A percentile compares a stretch with the other conserved stretches of the same genome.
Evolutionary conservation across 2,797 vertebrate genomes (phyloP).

Genomic region (Chaetodon trifasciatus): DNA sequence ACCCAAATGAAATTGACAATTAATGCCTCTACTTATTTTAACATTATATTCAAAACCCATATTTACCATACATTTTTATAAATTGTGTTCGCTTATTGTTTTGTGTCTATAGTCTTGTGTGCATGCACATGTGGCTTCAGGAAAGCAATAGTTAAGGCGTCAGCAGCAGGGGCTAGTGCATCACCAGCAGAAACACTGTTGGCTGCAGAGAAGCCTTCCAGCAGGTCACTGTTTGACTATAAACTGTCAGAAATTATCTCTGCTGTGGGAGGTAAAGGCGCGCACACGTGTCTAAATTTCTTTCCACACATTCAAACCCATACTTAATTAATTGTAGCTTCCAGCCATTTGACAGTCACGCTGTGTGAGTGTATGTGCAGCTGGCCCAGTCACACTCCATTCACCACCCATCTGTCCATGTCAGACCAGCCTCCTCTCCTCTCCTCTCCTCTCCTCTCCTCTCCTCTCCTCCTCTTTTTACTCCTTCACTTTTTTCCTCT

Average conservation of each 20-base stretch:
- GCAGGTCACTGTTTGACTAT: slow-evolving; percentile 53
- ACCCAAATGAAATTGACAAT: not conserved
- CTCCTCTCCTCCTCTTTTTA: slow-evolving; percentile 27
- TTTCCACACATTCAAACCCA: slow-evolving; percentile 72
- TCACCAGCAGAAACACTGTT: slow-evolving; percentile 36
- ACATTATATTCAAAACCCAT: not conserved
- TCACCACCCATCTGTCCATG: slow-evolving; percentile 83
- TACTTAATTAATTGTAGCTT: slow-evolving; percentile 83
- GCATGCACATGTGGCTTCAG: slow-evolving; percentile 13
- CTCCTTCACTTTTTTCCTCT: slow-evolving; percentile 14
- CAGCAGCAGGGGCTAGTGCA: slow-evolving; percentile 23
- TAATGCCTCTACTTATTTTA: not conserved
- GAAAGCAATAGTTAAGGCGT: slow-evolving; percentile 17
- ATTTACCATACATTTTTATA: not conserved
- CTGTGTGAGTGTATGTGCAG: slow-evolving; percentile 80
- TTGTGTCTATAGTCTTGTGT: not conserved
- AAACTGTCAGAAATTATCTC: slow-evolving; percentile 59
- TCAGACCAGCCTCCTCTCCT: slow-evolving; percentile 63
- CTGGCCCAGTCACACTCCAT: slow-evolving; percentile 82
- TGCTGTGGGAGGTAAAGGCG: slow-evolving; percentile 61
- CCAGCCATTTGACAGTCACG: slow-evolving; percentile 79
- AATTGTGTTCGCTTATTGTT: not conserved
- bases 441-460: slow-evolving; percentile 34
- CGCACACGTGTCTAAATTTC: slow-evolving; percentile 64
- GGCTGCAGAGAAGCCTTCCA: slow-evolving; percentile 54